Evolutionary conservation across 2,113 vertebrate species (phyloP).

Genomic region (Tautogolabrus adspersus): DNA sequence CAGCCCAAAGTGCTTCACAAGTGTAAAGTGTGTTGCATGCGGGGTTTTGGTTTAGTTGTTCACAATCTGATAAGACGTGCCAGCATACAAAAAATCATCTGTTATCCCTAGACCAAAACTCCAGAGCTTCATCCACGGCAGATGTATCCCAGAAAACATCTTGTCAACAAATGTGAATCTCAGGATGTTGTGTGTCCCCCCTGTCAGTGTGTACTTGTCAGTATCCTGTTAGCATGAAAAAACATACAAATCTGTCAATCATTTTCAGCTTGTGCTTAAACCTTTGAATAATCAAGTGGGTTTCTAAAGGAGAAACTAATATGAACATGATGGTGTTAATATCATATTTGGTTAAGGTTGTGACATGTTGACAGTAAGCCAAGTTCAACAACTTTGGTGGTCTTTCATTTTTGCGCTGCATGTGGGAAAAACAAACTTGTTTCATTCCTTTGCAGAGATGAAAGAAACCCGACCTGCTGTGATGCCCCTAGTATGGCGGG

Average conservation of each 20-base stretch:
- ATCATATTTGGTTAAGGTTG: conserved; percentile 1
- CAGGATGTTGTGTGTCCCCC: neutral
- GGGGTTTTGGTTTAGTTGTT: neutral
- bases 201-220: neutral
- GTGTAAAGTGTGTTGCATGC: no score
- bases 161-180: conserved; percentile 26
- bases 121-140: neutral
- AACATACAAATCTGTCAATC: neutral
- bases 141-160: conserved; percentile 36
- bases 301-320: conserved; percentile 13
- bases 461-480: conserved; percentile 36
- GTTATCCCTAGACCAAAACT: neutral
- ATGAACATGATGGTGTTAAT: neutral
- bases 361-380: conserved; percentile 15
- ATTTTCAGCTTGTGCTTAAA: conserved; percentile 6
- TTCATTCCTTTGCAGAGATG: conserved; percentile 41
- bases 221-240: neutral
- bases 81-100: conserved; percentile 8
- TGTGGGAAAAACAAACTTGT: conserved; percentile 7
- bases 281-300: neutral
- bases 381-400: conserved; percentile 53
- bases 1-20: no score
- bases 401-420: conserved; percentile 1
- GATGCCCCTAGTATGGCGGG: no score
- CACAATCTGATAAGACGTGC: neutral